Evolutionary conservation across 2,797 vertebrate genomes (phyloP).

Genomic region (Enteromius radiatus): DNA sequence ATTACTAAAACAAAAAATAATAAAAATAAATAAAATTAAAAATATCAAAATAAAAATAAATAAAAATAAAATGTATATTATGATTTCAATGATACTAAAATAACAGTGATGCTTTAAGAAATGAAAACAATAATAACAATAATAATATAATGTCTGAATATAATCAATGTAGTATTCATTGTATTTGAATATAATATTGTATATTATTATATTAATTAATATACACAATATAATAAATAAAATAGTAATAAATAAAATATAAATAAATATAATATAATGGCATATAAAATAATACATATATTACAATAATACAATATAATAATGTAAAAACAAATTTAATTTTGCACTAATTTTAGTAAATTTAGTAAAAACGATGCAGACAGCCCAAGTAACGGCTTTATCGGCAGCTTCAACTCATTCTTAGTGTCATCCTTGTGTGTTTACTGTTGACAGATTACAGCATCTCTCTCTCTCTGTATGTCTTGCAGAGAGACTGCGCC

Average conservation of each 20-base stretch:
- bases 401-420: conserved; percentile 1
- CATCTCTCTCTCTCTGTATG: conserved; percentile 33
- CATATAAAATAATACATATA: not conserved
- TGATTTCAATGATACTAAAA: not conserved
- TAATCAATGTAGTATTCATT: not conserved
- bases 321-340: not conserved
- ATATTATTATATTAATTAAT: not conserved
- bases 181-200: not conserved
- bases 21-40: no score
- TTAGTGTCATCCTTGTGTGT: not conserved
- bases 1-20: no score
- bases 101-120: not conserved
- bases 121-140: not conserved
- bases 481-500: conserved; percentile 17
- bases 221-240: not conserved
- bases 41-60: no score
- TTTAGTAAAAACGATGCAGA: not conserved
- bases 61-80: no score
- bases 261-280: not conserved
- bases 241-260: not conserved
- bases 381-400: not conserved
- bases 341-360: not conserved
- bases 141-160: not conserved
- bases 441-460: conserved; percentile 39
- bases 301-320: not conserved